Evolutionary conservation across 2,113 vertebrate genomes (phyloP).

Genomic region (Callionymus lyra): DNA sequence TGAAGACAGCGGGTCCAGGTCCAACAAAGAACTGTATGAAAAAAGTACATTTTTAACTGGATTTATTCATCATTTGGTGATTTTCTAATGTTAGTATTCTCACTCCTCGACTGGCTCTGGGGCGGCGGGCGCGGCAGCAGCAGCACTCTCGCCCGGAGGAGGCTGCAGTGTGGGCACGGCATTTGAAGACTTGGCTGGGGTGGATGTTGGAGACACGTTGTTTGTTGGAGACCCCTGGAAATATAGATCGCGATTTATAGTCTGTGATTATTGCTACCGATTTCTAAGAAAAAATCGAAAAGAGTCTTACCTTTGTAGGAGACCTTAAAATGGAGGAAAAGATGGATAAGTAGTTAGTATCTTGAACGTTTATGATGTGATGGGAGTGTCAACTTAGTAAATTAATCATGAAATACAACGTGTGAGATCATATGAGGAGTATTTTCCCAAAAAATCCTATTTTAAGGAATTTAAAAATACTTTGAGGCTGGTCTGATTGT

Average conservation of each 20-base stretch:
- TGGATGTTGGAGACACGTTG: constrained; percentile 91
- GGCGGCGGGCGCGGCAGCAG: constrained; percentile 37
- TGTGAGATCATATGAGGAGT: constrained; percentile 39
- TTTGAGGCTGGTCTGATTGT: no score
- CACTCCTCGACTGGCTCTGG: constrained; percentile 62
- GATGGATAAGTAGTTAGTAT: constrained; percentile 1
- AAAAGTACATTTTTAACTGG: not conserved
- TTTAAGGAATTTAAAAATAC: no score
- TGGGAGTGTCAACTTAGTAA: not conserved
- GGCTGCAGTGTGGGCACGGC: constrained; percentile 83
- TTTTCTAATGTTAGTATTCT: constrained; percentile 11
- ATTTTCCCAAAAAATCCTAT: constrained; percentile 2
- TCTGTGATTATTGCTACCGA: not conserved
- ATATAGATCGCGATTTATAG: not conserved
- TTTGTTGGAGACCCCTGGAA: constrained; percentile 88
- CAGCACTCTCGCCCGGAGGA: constrained; percentile 67
- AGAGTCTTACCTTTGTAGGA: constrained; percentile 61
- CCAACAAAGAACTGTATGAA: constrained; percentile 83
- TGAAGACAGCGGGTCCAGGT: constrained; percentile 83
- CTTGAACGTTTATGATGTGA: constrained; percentile 2
- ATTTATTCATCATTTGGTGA: not conserved
- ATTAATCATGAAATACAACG: not conserved
- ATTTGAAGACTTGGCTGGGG: constrained; percentile 86
- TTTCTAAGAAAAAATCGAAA: not conserved
- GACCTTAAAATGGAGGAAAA: constrained; percentile 42